These are phyloP conservation scores for Stichopus horrens DNA, from an alignment of 53 echinoderm and acorn worm species.

Conservation along the genomic window DNA sequence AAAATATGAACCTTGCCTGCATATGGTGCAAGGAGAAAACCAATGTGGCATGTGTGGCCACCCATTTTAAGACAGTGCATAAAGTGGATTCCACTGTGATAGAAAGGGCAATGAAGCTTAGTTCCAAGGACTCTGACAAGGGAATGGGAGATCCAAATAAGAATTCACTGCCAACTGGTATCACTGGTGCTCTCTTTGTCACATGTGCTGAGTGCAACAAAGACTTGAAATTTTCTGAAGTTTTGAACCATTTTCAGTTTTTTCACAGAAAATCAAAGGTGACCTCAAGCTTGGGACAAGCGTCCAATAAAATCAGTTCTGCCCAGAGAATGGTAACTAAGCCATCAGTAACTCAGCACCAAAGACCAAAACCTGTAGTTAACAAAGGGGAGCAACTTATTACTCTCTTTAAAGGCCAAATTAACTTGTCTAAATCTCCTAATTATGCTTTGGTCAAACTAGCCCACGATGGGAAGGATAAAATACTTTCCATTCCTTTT, in stretches of 20 bases:
- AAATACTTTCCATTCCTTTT: conserved; percentile 34
- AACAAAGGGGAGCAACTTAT: conserved; percentile 31
- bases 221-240: conserved; percentile 45
- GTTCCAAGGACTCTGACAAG: not conserved
- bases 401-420: conserved; percentile 41
- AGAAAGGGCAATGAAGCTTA: conserved; percentile 11
- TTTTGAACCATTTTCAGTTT: conserved; percentile 16
- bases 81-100: conserved; percentile 29
- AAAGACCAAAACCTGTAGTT: not conserved
- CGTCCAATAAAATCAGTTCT: not conserved
- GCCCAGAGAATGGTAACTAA: conserved; percentile 6
- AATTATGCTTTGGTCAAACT: conserved; percentile 37
- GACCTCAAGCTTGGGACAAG: not conserved
- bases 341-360: not conserved
- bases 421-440: not conserved
- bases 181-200: conserved; percentile 32
- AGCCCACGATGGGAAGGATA: conserved; percentile 48
- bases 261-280: conserved; percentile 13
- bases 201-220: conserved; percentile 34
- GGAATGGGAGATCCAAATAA: not conserved
- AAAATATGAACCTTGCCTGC: conserved; percentile 19
- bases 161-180: conserved; percentile 18
- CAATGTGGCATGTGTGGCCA: not conserved
- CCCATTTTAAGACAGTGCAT: conserved; percentile 17
- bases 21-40: conserved; percentile 43